Percentiles rank a stretch among this genome's conserved stretches.
Evolutionary conservation across 2,113 vertebrate genomes (phyloP).

Genomic region (Bambusicola thoracicus): DNA sequence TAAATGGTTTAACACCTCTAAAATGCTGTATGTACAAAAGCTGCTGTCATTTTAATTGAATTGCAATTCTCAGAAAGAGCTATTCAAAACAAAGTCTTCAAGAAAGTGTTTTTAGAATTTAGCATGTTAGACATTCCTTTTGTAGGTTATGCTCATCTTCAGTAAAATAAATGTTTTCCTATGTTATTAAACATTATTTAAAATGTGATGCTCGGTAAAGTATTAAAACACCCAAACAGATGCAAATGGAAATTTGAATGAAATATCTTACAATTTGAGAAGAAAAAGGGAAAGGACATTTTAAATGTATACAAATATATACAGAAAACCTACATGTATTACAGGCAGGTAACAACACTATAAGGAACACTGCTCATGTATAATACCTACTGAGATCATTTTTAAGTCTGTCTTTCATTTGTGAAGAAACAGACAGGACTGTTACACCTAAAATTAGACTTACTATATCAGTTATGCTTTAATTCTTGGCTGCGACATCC

Average conservation of each 20-base stretch:
- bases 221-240: background rate
- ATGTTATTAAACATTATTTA: background rate
- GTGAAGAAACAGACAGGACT: constrained; percentile 13
- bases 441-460: constrained; percentile 43
- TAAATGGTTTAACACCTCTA: constrained; percentile 3
- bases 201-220: background rate
- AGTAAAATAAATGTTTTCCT: background rate
- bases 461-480: background rate
- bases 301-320: background rate
- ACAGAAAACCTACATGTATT: background rate
- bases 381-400: background rate
- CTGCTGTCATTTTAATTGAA: background rate
- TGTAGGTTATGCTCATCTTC: background rate
- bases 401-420: background rate
- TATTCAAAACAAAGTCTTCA: background rate
- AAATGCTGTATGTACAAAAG: background rate
- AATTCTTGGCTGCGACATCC: background rate
- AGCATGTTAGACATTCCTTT: background rate
- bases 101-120: background rate
- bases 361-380: background rate
- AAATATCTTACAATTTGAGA: background rate
- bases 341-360: background rate
- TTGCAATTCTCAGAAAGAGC: background rate
- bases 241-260: background rate
- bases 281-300: background rate